Base-by-base conservation (phyloP, 1,140 invertebrate species). In the Drosophila nasuta region DNA sequence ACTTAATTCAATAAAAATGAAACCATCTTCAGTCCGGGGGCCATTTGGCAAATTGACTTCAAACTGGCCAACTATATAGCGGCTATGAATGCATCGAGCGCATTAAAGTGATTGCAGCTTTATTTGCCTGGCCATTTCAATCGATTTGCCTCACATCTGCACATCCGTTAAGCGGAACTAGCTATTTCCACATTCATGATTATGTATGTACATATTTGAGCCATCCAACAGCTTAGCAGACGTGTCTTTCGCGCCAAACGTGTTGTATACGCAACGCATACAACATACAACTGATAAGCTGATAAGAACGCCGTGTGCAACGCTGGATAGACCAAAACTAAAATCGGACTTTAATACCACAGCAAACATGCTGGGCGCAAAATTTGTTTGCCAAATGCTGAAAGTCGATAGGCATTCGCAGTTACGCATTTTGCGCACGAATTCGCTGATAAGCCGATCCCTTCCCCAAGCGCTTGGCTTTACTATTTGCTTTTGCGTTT, bases 361-460 rank as follows among this genome's bases (percentile, higher is more conserved):
- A 38, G 4, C 43, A 43, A 65, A 41, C 48, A 52, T 20, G 43
- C 63, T 68, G 46, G 63, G 62, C 49, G 82, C 75, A 86, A 79
- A 81, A 75, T 70, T 43, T 49, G 49, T 63, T 69, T 49, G 69
- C 46, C 17, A 25, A 54, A 52, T 6, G 58, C 28, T 15, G 62
- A 67, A 78, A 65, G 68, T 52, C 62, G 75, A 75, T 65, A 52
- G 57, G n/a, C 71, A 28, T 56, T 67, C 33, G 20, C 20, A 38
- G 41, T 46, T 66, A 72, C 69, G 65, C 72, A 75, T 65, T 78
- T 78, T 75, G 82, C 79, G 63, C 82, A 87, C 79, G 79, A 82
- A 49, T 15, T 56, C 15, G 46, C 51, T 64, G 79, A 87, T 71
- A 79, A 77, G 75, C 11, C 49, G 46, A 52, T 48, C 64, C 56